Conservation (phyloP, 1,140 invertebrate species). For the Pentalonia nigronervosa region DNA sequence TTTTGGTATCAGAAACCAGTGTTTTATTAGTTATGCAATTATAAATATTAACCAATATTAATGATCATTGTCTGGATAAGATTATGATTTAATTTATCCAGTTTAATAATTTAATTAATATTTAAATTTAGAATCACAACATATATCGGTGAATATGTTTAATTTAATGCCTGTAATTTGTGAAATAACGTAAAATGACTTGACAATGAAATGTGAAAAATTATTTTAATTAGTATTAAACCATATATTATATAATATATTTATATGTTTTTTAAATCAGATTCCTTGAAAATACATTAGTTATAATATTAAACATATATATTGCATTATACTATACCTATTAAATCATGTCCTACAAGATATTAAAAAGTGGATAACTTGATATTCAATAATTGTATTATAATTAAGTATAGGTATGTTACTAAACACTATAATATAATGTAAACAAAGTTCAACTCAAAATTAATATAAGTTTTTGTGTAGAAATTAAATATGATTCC, state of each 20-base stretch:
- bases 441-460: neutral
- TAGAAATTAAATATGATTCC: neutral
- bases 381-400: neutral
- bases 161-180: too few species aligned
- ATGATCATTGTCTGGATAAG: neutral
- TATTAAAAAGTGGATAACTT: neutral
- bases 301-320: too few species aligned
- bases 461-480: neutral
- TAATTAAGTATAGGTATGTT: neutral
- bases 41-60: neutral
- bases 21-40: neutral
- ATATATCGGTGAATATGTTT: too few species aligned
- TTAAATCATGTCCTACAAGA: too few species aligned
- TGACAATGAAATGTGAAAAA: neutral
- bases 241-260: too few species aligned
- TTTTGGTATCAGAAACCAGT: too few species aligned
- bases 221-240: too few species aligned
- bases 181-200: neutral
- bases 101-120: neutral
- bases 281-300: too few species aligned
- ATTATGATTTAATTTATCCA: neutral
- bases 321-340: too few species aligned
- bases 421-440: neutral
- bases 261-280: too few species aligned
- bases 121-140: neutral